Conservation (phyloP, 1,140 invertebrate genomes). For the Sycobia sp. region DNA sequence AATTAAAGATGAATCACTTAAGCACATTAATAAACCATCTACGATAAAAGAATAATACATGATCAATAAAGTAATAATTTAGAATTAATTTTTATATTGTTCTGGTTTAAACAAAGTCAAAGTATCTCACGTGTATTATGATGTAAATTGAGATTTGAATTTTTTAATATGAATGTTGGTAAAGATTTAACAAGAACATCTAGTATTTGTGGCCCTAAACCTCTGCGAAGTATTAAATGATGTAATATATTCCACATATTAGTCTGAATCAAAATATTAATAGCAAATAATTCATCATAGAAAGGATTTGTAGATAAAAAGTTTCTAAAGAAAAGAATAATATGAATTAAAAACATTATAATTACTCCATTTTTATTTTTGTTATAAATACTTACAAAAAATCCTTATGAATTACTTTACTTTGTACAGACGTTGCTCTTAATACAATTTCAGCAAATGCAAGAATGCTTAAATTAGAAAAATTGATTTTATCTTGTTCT, state of each 20-base stretch:
- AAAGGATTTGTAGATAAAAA: slow-evolving; percentile 72
- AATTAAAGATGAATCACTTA: slow-evolving; percentile 58
- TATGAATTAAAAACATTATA: not conserved
- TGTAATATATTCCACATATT: slow-evolving; percentile 67
- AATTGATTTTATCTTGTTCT: slow-evolving; percentile 68
- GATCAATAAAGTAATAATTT: slow-evolving; percentile 33
- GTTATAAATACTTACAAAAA: slow-evolving; percentile 61
- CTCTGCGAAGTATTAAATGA: slow-evolving; percentile 65
- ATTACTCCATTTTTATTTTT: not conserved
- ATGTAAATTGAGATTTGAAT: slow-evolving; percentile 41
- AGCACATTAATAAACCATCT: slow-evolving; percentile 60
- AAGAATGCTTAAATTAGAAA: slow-evolving; percentile 73
- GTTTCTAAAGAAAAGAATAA: slow-evolving; percentile 56
- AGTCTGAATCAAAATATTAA: slow-evolving; percentile 69
- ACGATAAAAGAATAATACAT: slow-evolving; percentile 23
- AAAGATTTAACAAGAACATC: slow-evolving; percentile 59
- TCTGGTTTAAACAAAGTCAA: not conserved
- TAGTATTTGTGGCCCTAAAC: slow-evolving; percentile 65
- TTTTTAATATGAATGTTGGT: slow-evolving; percentile 44
- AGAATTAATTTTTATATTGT: not conserved
- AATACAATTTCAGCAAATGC: slow-evolving; percentile 70
- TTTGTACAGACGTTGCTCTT: slow-evolving; percentile 47
- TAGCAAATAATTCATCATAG: slow-evolving; percentile 72
- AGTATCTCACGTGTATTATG: slow-evolving; percentile 43
- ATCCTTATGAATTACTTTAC: slow-evolving; percentile 60